Evolutionary conservation across 2,113 vertebrate species (phyloP), one percentile per base, ranked within the genome.

Genomic region (Cricetomys ansorgei): DNA sequence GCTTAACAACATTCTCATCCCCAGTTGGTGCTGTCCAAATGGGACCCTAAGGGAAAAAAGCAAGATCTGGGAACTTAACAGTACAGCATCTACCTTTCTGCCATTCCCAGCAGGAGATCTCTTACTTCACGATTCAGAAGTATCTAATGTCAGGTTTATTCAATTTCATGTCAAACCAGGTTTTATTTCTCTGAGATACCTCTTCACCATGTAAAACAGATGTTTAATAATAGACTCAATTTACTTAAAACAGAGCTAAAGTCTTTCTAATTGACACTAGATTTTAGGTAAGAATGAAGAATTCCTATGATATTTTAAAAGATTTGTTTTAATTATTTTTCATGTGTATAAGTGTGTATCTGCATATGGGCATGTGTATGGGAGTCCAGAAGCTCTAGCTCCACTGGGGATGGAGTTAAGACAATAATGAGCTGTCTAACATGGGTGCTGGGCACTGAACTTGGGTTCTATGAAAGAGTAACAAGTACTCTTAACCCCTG

Each of bases 131-230:
- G 43, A 89, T 1, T 94, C 25, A 86, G 43, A 81, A 81, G 27
- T 31, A 76, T 65, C 27, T 64, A 59, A 72, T 19, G 84, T 31
- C 21, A 23, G 62, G 91, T 85, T 76, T 80, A 79, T 45, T 90
- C 81, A 91, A 90, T 83, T 37, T 91, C 83, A 86, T 59, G n/a
- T 79, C 87, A 67, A 85, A 94, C 94, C 67, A 89, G 34, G 55
- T 86, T 76, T 50, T 55, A 64, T 81, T 4, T 80, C 72, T 64
- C 72, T 48, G 59, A 29, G 80, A 70, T 93, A 76, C 65, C 67
- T 81, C 64, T 31, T 85, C 76, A 29, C 40, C 57, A 93, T 45
- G 76, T 76, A 76, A 94, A 88, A 77, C 72, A 80, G 64, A 17
- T 55, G 50, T 40, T 59, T 59, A 92, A 55, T 84, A 87, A 84